These are phyloP conservation scores for Pipistrellus pipistrellus DNA, from an alignment of 2,797 vertebrate species.

Conservation along the genomic window DNA sequence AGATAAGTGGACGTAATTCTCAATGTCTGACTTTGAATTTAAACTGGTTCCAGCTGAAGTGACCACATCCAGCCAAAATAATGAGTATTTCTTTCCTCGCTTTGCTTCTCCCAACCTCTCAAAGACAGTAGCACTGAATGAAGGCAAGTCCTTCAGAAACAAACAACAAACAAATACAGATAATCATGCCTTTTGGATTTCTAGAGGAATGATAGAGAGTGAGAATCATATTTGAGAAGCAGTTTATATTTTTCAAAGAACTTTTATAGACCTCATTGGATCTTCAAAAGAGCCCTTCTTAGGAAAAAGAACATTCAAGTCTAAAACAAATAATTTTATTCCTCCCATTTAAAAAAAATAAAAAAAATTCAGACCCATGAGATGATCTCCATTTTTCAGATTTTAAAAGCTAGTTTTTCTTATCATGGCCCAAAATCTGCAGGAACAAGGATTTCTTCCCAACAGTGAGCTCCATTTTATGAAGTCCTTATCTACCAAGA, in stretches of 20 bases:
- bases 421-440: neutral
- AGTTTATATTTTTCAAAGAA: neutral
- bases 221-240: neutral
- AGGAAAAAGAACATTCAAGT: neutral
- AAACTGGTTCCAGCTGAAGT: neutral
- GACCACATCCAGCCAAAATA: neutral
- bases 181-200: neutral
- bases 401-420: constrained; percentile 61
- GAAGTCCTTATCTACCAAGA: neutral
- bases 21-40: neutral
- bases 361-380: neutral
- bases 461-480: neutral
- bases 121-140: neutral
- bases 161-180: neutral
- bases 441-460: constrained; percentile 2
- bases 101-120: neutral
- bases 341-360: neutral
- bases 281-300: constrained; percentile 5
- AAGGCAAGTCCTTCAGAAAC: neutral
- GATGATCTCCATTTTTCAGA: constrained; percentile 32
- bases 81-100: neutral
- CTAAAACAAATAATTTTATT: constrained; percentile 8
- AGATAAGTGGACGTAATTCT: neutral
- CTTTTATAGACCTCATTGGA: constrained; percentile 18
- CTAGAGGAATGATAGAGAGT: neutral